A percentile compares a stretch with the other conserved stretches of the same genome.
These are phyloP conservation scores for Rhopalosiphum padi DNA, from an alignment of 1,140 invertebrate genomes.

Conservation along the genomic window DNA sequence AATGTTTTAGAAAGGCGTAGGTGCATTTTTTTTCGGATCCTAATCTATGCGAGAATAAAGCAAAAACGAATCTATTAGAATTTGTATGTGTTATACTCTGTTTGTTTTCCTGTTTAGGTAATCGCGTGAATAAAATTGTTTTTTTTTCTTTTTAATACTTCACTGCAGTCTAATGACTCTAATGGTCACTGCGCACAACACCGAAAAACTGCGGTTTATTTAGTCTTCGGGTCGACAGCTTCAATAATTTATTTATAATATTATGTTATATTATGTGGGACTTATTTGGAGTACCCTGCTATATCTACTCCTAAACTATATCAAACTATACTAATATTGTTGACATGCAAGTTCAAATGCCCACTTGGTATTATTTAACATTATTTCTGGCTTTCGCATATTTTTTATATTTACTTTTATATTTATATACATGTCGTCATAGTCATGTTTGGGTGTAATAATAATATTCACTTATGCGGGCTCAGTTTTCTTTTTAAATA, in stretches of 20 bases:
- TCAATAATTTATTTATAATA: not conserved
- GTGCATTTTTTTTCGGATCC: not conserved
- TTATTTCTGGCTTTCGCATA: too few species aligned
- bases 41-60: not conserved
- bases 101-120: not conserved
- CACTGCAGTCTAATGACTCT: not conserved
- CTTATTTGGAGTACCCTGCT: too few species aligned
- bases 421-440: too few species aligned
- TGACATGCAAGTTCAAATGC: too few species aligned
- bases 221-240: not conserved
- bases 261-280: too few species aligned
- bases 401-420: too few species aligned
- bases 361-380: too few species aligned
- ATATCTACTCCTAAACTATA: too few species aligned
- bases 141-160: not conserved
- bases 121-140: not conserved
- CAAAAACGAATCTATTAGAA: not conserved
- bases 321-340: too few species aligned
- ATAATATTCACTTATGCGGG: too few species aligned
- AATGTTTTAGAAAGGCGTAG: slow-evolving; percentile 21
- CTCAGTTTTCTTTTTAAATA: too few species aligned
- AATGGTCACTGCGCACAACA: not conserved
- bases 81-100: not conserved
- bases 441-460: too few species aligned
- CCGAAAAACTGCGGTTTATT: not conserved